Evolutionary conservation across 2,113 vertebrate genomes (phyloP).

Genomic region (Siniperca knerii): DNA sequence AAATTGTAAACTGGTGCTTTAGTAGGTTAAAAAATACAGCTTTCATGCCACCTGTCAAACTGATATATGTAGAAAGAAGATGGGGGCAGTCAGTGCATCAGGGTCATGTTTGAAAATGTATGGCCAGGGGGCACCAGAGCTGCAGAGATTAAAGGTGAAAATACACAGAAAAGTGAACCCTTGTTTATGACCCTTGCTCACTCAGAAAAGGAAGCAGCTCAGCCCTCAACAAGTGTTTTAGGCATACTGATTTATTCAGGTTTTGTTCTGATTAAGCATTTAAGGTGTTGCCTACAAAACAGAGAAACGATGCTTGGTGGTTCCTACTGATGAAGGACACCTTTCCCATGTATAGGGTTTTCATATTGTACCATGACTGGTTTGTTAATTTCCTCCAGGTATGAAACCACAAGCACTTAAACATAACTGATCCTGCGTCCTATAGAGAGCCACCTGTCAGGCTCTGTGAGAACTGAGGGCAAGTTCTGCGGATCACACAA

Average conservation of each 20-base stretch:
- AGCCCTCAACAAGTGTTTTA: not conserved
- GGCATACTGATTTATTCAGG: not conserved
- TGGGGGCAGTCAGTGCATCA: slow-evolving; percentile 24
- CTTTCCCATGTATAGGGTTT: slow-evolving; percentile 35
- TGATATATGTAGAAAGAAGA: slow-evolving; percentile 38
- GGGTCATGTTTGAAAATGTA: slow-evolving; percentile 45
- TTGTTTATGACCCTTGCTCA: slow-evolving; percentile 28
- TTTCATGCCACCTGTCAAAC: slow-evolving; percentile 43
- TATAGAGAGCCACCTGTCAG: slow-evolving; percentile 59
- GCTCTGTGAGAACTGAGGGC: slow-evolving; percentile 50
- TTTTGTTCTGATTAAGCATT: slow-evolving; percentile 6
- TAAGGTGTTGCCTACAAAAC: not conserved
- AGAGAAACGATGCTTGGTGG: not conserved
- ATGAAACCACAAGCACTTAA: slow-evolving; percentile 65
- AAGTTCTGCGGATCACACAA: slow-evolving; percentile 26
- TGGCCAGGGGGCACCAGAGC: slow-evolving; percentile 29
- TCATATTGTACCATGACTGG: slow-evolving; percentile 41
- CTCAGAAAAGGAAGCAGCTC: not conserved
- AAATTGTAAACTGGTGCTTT: slow-evolving; percentile 2
- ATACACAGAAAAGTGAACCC: slow-evolving; percentile 33
- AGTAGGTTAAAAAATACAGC: not conserved
- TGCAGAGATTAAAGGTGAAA: slow-evolving; percentile 38
- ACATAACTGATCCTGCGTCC: slow-evolving; percentile 51
- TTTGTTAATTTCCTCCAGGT: slow-evolving; percentile 52
- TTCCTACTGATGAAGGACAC: slow-evolving; percentile 12